Evolutionary conservation across 2,797 vertebrate species (phyloP).

Genomic region (Rachycentron canadum): DNA sequence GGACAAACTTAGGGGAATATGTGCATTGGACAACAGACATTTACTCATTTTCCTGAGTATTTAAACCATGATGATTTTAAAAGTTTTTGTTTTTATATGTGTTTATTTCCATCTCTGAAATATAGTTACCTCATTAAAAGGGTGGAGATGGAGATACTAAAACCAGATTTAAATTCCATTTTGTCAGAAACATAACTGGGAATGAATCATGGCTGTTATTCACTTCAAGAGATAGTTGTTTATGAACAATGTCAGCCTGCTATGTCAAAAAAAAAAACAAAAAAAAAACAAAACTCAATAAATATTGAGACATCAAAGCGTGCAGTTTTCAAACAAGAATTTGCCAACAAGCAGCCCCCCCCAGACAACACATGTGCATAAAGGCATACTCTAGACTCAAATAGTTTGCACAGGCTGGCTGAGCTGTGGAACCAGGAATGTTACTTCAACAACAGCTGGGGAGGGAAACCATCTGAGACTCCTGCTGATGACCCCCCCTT

Average conservation of each 20-base stretch:
- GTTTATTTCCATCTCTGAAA: slow-evolving; percentile 35
- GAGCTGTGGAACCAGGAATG: slow-evolving; percentile 78
- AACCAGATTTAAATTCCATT: slow-evolving; percentile 51
- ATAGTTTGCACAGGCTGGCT: slow-evolving; percentile 81
- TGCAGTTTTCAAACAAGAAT: slow-evolving; percentile 62
- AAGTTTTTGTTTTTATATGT: neutral
- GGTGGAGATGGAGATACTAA: slow-evolving; percentile 48
- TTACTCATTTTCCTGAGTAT: neutral
- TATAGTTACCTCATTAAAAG: slow-evolving; percentile 39
- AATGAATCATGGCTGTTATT: slow-evolving; percentile 43
- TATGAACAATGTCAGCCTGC: slow-evolving; percentile 22
- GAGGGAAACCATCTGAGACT: slow-evolving; percentile 75
- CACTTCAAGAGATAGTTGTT: slow-evolving; percentile 46
- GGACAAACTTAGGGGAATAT: neutral
- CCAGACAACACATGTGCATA: slow-evolving; percentile 79
- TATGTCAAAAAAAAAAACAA: slow-evolving; percentile 8
- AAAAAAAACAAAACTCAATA: slow-evolving; percentile 27
- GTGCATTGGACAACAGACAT: neutral
- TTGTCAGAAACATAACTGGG: slow-evolving; percentile 38
- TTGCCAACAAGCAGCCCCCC: slow-evolving; percentile 52
- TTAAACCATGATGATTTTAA: neutral
- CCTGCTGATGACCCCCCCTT: slow-evolving; percentile 55
- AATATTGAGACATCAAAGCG: slow-evolving; percentile 70
- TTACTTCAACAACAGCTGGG: slow-evolving; percentile 83
- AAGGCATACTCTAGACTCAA: slow-evolving; percentile 78